These are phyloP conservation scores for Ahaetulla prasina DNA, from an alignment of 2,113 vertebrate genomes.

Conservation along the genomic window DNA sequence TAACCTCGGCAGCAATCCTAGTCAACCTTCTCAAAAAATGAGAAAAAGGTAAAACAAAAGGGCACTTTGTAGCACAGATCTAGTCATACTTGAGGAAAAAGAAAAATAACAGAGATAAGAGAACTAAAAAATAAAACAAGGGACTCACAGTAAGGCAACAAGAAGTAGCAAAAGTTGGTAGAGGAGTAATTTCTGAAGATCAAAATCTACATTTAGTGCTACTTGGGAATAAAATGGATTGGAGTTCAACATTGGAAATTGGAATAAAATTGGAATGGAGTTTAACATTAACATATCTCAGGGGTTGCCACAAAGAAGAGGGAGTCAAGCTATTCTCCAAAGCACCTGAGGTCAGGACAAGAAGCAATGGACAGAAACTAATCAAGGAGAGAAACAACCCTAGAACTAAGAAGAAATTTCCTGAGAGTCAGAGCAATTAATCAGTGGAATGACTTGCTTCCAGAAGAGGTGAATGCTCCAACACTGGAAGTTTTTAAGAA, in stretches of 20 bases:
- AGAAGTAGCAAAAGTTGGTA: not conserved
- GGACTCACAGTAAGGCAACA: not conserved
- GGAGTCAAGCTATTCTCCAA: no score
- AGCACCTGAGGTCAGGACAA: no score
- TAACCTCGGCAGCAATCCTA: not conserved
- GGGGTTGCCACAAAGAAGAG: no score
- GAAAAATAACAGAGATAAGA: not conserved
- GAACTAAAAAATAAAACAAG: not conserved
- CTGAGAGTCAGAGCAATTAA: no score
- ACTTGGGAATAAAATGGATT: slow-evolving; percentile 1
- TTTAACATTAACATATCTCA: no score
- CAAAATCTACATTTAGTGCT: not conserved
- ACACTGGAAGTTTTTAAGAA: no score
- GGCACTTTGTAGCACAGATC: slow-evolving; percentile 1
- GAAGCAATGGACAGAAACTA: no score
- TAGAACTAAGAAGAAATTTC: no score
- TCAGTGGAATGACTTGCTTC: no score
- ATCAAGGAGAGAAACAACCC: no score
- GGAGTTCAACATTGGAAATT: not conserved
- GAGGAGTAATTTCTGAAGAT: not conserved
- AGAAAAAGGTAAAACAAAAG: slow-evolving; percentile 13
- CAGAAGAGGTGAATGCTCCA: no score
- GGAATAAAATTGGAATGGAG: no score
- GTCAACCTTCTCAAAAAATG: slow-evolving; percentile 2
- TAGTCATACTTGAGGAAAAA: not conserved